These are phyloP conservation scores for Centropus unirufus DNA, from an alignment of 2,113 vertebrate genomes.

Conservation along the genomic window DNA sequence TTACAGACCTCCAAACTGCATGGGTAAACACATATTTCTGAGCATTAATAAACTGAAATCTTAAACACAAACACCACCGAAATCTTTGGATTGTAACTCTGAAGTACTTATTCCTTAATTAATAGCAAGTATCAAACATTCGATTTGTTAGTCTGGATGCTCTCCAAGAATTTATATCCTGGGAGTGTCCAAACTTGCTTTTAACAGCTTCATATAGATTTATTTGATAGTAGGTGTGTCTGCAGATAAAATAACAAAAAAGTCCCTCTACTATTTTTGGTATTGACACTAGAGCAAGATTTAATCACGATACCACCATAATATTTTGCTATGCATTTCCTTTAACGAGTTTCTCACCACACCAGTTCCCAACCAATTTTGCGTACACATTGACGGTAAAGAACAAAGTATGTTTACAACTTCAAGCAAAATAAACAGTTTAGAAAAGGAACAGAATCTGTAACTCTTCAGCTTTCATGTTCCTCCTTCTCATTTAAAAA, in stretches of 20 bases:
- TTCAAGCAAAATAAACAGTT: background rate
- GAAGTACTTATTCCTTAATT: background rate
- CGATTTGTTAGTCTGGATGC: background rate
- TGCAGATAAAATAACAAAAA: background rate
- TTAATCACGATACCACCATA: background rate
- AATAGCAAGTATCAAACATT: background rate
- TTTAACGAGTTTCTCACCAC: background rate
- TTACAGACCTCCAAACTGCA: background rate
- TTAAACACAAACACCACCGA: background rate
- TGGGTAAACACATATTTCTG: background rate
- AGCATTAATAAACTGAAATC: background rate
- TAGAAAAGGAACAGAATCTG: background rate
- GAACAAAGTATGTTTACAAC: background rate
- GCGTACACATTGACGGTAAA: background rate
- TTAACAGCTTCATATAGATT: background rate
- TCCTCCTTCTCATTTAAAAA: background rate
- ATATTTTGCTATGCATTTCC: background rate
- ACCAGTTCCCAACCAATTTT: background rate
- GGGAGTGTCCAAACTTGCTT: background rate
- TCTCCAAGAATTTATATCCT: background rate
- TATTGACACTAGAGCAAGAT: background rate
- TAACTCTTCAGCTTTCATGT: background rate
- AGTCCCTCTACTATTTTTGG: background rate
- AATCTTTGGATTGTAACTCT: background rate
- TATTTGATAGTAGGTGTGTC: background rate